Conservation (phyloP, 2,797 vertebrate species). For the Simalia tracyae region DNA sequence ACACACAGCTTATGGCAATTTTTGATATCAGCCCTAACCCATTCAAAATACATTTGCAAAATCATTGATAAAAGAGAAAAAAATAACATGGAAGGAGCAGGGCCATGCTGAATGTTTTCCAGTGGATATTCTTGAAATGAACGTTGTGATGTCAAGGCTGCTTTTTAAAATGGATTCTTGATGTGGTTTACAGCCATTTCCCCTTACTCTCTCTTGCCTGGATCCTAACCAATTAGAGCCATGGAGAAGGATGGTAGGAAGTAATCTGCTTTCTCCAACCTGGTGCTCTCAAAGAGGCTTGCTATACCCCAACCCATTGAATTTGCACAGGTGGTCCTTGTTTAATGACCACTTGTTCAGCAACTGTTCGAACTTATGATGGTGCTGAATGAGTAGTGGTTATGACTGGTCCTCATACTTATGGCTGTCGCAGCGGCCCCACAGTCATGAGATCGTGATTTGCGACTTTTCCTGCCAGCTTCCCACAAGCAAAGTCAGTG, state of each 20-base stretch:
- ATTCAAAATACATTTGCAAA: constrained; percentile 24
- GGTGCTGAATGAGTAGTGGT: background rate
- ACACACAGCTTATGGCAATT: background rate
- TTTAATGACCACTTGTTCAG: background rate
- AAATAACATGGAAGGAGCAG: constrained; percentile 12
- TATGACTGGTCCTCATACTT: background rate
- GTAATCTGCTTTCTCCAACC: background rate
- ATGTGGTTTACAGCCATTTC: background rate
- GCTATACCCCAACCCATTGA: background rate
- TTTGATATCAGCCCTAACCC: constrained; percentile 7
- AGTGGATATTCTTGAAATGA: background rate
- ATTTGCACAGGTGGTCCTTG: background rate
- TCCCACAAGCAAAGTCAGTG: background rate
- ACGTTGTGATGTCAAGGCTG: background rate
- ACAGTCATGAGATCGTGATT: background rate
- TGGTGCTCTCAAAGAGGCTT: background rate
- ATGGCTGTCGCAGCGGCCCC: background rate
- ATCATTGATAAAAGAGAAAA: constrained; percentile 43
- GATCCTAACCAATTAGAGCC: background rate
- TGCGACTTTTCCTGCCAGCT: background rate
- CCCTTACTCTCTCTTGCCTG: background rate
- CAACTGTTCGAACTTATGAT: background rate
- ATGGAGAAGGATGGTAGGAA: background rate
- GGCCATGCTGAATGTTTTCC: background rate
- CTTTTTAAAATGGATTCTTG: background rate